Conservation (phyloP, 64 coral and sea anemone genomes). For the Pocillopora verrucosa region DNA sequence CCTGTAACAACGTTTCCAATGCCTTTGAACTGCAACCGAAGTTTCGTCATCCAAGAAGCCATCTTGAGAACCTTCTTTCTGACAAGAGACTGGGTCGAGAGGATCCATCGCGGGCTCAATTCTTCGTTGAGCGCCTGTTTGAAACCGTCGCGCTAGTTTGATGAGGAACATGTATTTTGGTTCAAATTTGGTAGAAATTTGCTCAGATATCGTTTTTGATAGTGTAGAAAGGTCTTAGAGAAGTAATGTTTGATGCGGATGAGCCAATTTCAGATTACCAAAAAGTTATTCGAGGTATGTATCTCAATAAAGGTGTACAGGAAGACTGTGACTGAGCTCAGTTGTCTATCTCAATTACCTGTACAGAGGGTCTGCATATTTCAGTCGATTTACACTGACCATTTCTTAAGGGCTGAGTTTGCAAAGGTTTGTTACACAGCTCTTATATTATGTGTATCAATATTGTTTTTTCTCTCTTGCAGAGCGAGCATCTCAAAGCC, state of each 20-base stretch:
- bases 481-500: slow-evolving; percentile 74
- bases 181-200: not conserved
- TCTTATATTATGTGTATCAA: too few species aligned
- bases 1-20: slow-evolving; percentile 64
- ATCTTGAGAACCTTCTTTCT: slow-evolving; percentile 23
- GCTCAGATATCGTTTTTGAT: too few species aligned
- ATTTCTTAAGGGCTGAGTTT: too few species aligned
- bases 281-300: slow-evolving; percentile 74
- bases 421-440: too few species aligned
- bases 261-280: slow-evolving; percentile 81
- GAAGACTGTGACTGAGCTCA: too few species aligned
- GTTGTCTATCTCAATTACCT: too few species aligned
- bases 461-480: not conserved
- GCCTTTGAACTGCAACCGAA: slow-evolving; percentile 52
- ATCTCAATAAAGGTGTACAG: not conserved
- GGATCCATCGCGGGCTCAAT: not conserved
- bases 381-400: too few species aligned
- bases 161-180: not conserved
- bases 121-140: slow-evolving; percentile 27
- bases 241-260: slow-evolving; percentile 88
- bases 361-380: too few species aligned
- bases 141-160: slow-evolving; percentile 1
- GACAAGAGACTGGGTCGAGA: not conserved
- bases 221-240: not conserved
- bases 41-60: slow-evolving; percentile 56